Percentiles rank a stretch among this genome's conserved stretches.
These are phyloP conservation scores for Zaprionus ghesquierei DNA, from an alignment of 1,140 invertebrate genomes.

Conservation along the genomic window DNA sequence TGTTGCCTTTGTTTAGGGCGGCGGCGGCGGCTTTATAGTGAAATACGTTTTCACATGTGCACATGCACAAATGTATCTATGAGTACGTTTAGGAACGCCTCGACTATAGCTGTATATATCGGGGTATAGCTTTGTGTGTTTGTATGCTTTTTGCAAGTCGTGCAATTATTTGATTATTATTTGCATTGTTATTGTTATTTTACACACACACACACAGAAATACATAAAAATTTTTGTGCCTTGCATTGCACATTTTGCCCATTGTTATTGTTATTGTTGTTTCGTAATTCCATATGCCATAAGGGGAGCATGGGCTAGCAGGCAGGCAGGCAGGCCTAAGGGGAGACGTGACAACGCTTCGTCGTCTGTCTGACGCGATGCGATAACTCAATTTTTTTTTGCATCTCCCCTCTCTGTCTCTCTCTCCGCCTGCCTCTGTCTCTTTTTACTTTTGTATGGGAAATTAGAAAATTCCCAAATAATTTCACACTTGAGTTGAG, in stretches of 20 bases:
- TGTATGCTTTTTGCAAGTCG: constrained; percentile 61
- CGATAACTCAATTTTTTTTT: constrained; percentile 67
- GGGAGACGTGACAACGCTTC: constrained; percentile 54
- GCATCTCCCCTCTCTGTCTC: neutral
- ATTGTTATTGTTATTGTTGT: constrained; percentile 40
- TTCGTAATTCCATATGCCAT: constrained; percentile 48
- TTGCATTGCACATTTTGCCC: constrained; percentile 55
- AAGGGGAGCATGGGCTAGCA: neutral
- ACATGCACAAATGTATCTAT: constrained; percentile 35
- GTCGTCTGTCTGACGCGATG: constrained; percentile 45
- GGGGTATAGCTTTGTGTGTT: constrained; percentile 39
- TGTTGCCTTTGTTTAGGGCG: constrained; percentile 13
- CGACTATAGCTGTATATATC: neutral
- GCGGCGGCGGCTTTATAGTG: neutral
- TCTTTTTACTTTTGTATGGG: constrained; percentile 46
- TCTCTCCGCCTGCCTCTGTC: neutral
- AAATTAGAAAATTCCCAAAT: constrained; percentile 77
- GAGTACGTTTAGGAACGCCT: constrained; percentile 44
- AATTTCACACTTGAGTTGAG: constrained; percentile 73
- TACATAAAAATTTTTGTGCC: constrained; percentile 33
- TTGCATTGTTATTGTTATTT: constrained; percentile 54
- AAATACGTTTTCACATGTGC: constrained; percentile 11
- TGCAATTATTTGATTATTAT: constrained; percentile 74
- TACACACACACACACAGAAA: neutral
- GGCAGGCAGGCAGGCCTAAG: constrained; percentile 27